A percentile compares a stretch with the other conserved stretches of the same genome.
Conservation (phyloP, 2,888 invertebrate genomes). For the Ophioninae sp. region DNA sequence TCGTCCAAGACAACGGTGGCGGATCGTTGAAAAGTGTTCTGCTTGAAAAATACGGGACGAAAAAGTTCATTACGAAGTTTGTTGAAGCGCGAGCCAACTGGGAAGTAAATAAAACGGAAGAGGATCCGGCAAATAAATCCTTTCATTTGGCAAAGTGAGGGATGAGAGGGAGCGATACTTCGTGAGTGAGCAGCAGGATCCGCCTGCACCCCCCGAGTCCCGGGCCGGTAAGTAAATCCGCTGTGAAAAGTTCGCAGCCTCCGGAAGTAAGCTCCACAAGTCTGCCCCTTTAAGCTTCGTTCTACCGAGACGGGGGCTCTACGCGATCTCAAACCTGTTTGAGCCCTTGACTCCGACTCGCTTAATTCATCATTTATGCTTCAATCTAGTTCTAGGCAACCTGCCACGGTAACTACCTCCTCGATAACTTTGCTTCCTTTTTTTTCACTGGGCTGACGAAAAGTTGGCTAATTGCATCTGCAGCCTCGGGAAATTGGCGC, state of each 20-base stretch:
- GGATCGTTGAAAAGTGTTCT: neutral
- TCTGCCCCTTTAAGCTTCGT: slow-evolving; percentile 12
- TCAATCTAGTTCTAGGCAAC: slow-evolving; percentile 20
- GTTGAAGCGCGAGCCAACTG: slow-evolving; percentile 19
- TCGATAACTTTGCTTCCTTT: slow-evolving; percentile 3
- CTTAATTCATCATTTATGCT: slow-evolving; percentile 42
- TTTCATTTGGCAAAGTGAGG: slow-evolving; percentile 42
- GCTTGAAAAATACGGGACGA: neutral
- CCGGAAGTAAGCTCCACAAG: slow-evolving; percentile 46
- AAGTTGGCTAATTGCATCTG: neutral
- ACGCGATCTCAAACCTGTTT: slow-evolving; percentile 48
- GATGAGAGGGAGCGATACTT: slow-evolving; percentile 46
- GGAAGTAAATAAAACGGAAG: slow-evolving; percentile 48
- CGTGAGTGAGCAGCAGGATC: slow-evolving; percentile 29
- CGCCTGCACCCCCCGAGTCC: neutral
- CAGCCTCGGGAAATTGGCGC: neutral
- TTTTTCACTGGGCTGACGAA: slow-evolving; percentile 7
- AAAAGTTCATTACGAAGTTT: slow-evolving; percentile 35
- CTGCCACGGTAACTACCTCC: slow-evolving; percentile 19
- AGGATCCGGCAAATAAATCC: slow-evolving; percentile 47
- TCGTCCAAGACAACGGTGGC: neutral
- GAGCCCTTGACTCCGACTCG: slow-evolving; percentile 31
- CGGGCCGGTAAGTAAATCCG: slow-evolving; percentile 50
- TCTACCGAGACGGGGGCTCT: neutral
- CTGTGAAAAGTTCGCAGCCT: slow-evolving; percentile 51